Conservation (phyloP, 2,113 vertebrate species). For the Petrocephalus zakoni region DNA sequence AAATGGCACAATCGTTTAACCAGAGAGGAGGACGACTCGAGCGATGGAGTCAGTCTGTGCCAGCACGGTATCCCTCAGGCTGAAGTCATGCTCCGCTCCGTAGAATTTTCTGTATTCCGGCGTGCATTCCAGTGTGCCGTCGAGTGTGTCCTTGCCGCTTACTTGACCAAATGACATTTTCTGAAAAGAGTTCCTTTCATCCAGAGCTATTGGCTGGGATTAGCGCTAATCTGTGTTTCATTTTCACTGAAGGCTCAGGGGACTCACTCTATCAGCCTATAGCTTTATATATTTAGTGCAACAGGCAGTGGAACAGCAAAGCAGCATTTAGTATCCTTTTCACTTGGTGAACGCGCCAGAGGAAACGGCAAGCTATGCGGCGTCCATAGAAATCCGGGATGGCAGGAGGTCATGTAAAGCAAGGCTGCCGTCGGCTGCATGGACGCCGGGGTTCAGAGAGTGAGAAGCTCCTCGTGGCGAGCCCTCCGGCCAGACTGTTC, state of each 20-base stretch:
- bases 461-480: constrained; percentile 19
- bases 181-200: not conserved
- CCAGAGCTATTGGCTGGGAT: constrained; percentile 43
- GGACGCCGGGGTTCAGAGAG: constrained; percentile 23
- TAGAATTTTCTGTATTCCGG: not conserved
- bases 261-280: constrained; percentile 14
- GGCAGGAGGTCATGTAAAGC: not conserved
- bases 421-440: constrained; percentile 22
- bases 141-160: constrained; percentile 55
- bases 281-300: constrained; percentile 33
- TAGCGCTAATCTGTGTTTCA: constrained; percentile 48
- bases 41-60: not conserved
- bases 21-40: not conserved
- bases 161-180: constrained; percentile 66
- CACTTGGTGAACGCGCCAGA: not conserved
- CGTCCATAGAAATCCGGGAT: not conserved
- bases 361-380: not conserved
- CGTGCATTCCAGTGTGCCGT: constrained; percentile 17
- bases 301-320: constrained; percentile 27
- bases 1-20: not conserved
- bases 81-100: not conserved
- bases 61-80: not conserved
- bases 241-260: constrained; percentile 32
- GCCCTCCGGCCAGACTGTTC: constrained; percentile 17
- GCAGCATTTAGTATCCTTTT: constrained; percentile 6